Conservation (phyloP, 1,140 invertebrate genomes). For the Hylaeus volcanicus region DNA sequence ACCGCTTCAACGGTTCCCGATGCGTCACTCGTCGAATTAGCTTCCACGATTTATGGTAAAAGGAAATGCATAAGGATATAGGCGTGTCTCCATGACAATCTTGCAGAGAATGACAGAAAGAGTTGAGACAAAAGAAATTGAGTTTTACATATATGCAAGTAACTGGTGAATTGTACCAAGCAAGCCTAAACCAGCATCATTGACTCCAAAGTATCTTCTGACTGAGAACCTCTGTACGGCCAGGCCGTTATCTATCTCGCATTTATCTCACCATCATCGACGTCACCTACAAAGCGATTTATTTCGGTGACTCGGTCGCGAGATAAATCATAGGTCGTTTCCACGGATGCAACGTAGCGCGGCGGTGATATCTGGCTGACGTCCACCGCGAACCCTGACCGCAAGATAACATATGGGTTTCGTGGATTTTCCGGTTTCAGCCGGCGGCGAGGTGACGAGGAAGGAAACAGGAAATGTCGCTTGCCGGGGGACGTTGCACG, state of each 20-base stretch:
- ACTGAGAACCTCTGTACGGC: constrained; percentile 1
- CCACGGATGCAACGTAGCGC: constrained; percentile 24
- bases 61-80: background rate
- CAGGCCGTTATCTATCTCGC: background rate
- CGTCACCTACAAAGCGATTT: constrained; percentile 35
- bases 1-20: background rate
- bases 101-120: background rate
- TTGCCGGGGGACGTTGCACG: constrained; percentile 53
- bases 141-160: no score
- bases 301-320: constrained; percentile 48
- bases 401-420: constrained; percentile 57
- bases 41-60: background rate
- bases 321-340: constrained; percentile 59
- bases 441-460: constrained; percentile 36
- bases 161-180: no score
- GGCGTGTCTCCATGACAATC: background rate
- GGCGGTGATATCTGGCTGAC: constrained; percentile 53
- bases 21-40: background rate
- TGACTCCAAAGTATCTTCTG: no score
- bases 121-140: background rate
- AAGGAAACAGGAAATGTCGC: constrained; percentile 63
- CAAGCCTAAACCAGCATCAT: no score
- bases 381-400: constrained; percentile 46
- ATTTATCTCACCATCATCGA: constrained; percentile 26
- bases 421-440: constrained; percentile 71